A percentile compares a stretch with the other conserved stretches of the same genome.
Conservation (phyloP, 2,888 invertebrate species). For the Drosophila lutescens region DNA sequence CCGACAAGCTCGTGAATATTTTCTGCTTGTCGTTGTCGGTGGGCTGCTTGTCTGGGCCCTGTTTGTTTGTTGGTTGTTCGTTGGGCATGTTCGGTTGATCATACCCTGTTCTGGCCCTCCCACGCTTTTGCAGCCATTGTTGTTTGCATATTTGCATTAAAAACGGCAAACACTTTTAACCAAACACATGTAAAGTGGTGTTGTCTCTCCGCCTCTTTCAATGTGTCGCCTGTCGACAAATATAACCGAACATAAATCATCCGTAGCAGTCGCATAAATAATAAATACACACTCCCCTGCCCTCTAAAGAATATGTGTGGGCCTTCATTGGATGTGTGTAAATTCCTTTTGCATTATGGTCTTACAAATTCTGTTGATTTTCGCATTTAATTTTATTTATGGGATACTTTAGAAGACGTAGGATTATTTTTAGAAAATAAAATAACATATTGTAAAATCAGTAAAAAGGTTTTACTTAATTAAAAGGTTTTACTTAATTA, state of each 20-base stretch:
- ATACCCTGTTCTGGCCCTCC: slow-evolving; percentile 2
- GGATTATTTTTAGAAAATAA: neutral
- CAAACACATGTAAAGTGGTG: slow-evolving; percentile 40
- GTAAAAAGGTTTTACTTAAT: no score
- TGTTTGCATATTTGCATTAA: slow-evolving; percentile 53
- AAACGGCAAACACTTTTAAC: slow-evolving; percentile 51
- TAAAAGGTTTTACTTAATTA: no score
- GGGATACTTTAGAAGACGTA: neutral
- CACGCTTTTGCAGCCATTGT: slow-evolving; percentile 28
- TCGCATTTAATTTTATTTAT: slow-evolving; percentile 2
- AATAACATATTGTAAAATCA: no score
- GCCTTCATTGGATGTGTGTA: slow-evolving; percentile 2
- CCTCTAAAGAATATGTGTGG: neutral
- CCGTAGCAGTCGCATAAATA: slow-evolving; percentile 68
- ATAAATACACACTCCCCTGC: slow-evolving; percentile 49
- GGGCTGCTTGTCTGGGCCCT: slow-evolving; percentile 36
- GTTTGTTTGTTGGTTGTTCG: slow-evolving; percentile 40
- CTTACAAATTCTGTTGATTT: slow-evolving; percentile 9
- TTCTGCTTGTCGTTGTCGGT: slow-evolving; percentile 46
- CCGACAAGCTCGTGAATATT: slow-evolving; percentile 77
- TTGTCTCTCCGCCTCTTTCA: slow-evolving; percentile 26
- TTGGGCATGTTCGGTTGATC: slow-evolving; percentile 27
- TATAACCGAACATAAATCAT: slow-evolving; percentile 67
- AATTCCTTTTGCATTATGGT: slow-evolving; percentile 3
- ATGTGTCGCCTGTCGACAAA: slow-evolving; percentile 49